Base-by-base conservation (phyloP, 2,113 vertebrate genomes). In the Halcyon malimbica region DNA sequence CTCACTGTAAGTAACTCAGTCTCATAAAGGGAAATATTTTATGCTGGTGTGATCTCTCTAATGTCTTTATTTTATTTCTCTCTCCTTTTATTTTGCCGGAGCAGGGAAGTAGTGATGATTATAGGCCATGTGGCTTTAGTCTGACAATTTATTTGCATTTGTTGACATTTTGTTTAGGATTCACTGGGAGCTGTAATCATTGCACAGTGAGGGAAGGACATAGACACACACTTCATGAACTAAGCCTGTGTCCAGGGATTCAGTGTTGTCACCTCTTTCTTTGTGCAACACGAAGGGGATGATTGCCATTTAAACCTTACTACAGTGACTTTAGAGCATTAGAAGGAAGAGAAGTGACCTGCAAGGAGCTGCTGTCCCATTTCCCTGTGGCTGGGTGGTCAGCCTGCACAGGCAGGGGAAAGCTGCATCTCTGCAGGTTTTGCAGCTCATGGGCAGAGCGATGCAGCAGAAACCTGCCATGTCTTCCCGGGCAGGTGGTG, bases 401-500 rank as follows among this genome's bases (percentile, higher is more conserved):
- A 70, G 18, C 6, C 46, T 11, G 13, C 35, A 11, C 12, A 12
- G 39, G n/a, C 25, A 19, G 13, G 15, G 16, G 46, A 74, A 78
- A 63, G 59, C 77, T 63, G 54, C 57, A 86, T 33, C 56, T 64
- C 59, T 50, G 50, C 44, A 46, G n/a, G 53, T 63, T 86, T 62
- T 62, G 20, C 83, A 87, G 56, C 25, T 67, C 19, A 2, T 70
- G 29, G 69, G 16, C 62, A 95, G 42, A 81, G 41, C 4, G 7
- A 73, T 37, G 44, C 56, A 67, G 67, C 56, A 67, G 83, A 46
- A 54, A 41, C 17, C 48, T 51, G 73, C 90, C 57, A 4, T 1
- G 2, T 70, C 54, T 89, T 51, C 41, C 41, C 0, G 0, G 37
- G 33, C 0, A 0, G 31, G 28, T 39, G 39, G 5, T 91, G 63